phyloP scores from a whole-genome alignment of 2,113 vertebrate genomes.

The Pygoscelis antarcticus region DNA sequence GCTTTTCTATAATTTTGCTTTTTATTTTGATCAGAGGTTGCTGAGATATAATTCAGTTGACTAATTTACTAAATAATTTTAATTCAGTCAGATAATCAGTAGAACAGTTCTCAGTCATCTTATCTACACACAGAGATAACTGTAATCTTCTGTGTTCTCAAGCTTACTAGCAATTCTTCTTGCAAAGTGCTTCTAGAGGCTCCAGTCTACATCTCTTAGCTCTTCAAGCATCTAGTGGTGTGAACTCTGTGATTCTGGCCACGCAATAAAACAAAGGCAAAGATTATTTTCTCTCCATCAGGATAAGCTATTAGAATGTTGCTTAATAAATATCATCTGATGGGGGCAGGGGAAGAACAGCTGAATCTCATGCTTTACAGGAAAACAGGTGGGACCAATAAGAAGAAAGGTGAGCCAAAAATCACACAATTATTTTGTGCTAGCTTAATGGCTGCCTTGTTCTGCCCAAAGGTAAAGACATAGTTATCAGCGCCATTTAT shows the following conservation, averaged over 20 bases:
- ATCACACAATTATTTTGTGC: conserved; percentile 4
- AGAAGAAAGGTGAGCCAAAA: conserved; percentile 30
- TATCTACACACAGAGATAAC: not conserved
- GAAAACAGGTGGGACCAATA: not conserved
- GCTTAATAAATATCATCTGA: not conserved
- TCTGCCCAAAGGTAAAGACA: conserved; percentile 53
- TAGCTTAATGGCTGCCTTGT: conserved; percentile 9
- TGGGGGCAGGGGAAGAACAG: not conserved
- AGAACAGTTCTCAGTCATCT: not conserved
- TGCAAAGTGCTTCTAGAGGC: not conserved
- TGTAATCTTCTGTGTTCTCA: not conserved
- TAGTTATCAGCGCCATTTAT: conserved; percentile 60
- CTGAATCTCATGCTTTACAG: not conserved
- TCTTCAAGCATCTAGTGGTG: not conserved
- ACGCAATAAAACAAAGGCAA: not conserved
- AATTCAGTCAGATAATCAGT: not conserved
- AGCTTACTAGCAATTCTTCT: not conserved
- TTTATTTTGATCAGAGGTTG: not conserved
- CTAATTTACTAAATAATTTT: conserved; percentile 27
- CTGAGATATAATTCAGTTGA: not conserved
- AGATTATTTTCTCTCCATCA: not conserved
- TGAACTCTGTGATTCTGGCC: not conserved
- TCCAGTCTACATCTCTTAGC: not conserved
- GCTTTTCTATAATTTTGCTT: not conserved
- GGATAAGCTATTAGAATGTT: not conserved